Percentiles rank a stretch among this genome's conserved stretches.
Evolutionary conservation across 2,888 invertebrate genomes (phyloP).

Genomic region (Torymus auratus): DNA sequence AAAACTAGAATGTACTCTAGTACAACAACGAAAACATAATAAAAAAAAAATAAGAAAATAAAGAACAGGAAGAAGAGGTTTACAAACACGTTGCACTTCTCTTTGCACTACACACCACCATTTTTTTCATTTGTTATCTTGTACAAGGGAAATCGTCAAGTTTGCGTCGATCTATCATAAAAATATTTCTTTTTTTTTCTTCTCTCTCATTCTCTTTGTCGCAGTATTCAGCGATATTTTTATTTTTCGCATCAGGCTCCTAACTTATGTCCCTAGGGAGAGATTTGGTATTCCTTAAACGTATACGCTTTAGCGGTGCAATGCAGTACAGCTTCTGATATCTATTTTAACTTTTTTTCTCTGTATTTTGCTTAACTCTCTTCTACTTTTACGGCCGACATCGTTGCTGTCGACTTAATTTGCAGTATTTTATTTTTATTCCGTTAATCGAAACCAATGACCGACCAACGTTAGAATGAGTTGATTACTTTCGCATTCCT

Average conservation of each 20-base stretch:
- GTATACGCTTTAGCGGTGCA: constrained; percentile 60
- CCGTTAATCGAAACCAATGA: constrained; percentile 41
- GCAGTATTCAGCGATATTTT: constrained; percentile 67
- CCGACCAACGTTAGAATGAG: constrained; percentile 48
- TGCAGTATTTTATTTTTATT: constrained; percentile 20
- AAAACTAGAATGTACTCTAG: constrained; percentile 47
- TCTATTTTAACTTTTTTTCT: constrained; percentile 34
- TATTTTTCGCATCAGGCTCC: constrained; percentile 64
- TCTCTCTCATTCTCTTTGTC: constrained; percentile 55
- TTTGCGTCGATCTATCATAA: constrained; percentile 70
- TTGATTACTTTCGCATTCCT: constrained; percentile 57
- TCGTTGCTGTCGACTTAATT: constrained; percentile 1
- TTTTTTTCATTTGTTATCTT: constrained; percentile 33
- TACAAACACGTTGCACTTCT: constrained; percentile 44
- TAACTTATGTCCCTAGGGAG: constrained; percentile 65
- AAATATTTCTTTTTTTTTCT: constrained; percentile 72
- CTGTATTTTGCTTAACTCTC: constrained; percentile 27
- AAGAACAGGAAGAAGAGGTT: constrained; percentile 44
- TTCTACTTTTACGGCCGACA: constrained; percentile 21
- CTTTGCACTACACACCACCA: constrained; percentile 41
- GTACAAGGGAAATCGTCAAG: constrained; percentile 56
- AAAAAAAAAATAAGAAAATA: constrained; percentile 45
- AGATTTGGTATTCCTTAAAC: constrained; percentile 62
- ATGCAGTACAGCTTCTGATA: constrained; percentile 47
- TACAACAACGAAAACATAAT: constrained; percentile 42